Evolutionary conservation across 2,797 vertebrate species (phyloP).

Genomic region (Tragelaphus oryx): DNA sequence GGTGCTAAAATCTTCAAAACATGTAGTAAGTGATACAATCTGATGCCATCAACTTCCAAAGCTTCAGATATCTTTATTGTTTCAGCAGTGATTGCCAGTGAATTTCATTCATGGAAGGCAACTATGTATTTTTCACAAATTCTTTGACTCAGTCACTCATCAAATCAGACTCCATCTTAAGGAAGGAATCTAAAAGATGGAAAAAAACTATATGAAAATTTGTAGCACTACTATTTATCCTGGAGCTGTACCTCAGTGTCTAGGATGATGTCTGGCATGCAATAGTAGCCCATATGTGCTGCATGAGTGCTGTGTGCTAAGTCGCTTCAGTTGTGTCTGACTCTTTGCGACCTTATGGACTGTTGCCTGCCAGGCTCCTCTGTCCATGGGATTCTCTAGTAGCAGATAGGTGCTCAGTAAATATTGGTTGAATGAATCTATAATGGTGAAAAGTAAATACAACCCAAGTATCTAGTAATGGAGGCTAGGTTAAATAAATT

Average conservation of each 20-base stretch:
- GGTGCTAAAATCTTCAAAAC: not conserved
- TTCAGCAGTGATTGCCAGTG: not conserved
- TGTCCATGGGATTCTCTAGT: not conserved
- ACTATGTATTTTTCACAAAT: not conserved
- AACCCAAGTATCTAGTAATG: not conserved
- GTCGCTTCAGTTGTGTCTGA: not conserved
- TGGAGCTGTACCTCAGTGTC: not conserved
- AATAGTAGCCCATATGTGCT: not conserved
- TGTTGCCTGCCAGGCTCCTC: not conserved
- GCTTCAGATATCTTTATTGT: not conserved
- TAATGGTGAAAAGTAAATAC: not conserved
- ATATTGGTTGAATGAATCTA: constrained; percentile 11
- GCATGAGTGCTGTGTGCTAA: not conserved
- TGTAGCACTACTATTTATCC: not conserved
- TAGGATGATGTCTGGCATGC: not conserved
- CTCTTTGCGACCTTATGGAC: not conserved
- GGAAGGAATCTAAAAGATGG: not conserved
- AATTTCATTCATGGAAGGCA: constrained; percentile 43
- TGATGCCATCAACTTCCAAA: not conserved
- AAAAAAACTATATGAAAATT: not conserved
- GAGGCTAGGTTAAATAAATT: not conserved
- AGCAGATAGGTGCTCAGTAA: not conserved
- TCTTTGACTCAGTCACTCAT: not conserved
- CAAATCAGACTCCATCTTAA: constrained; percentile 3
- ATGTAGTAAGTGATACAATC: not conserved